Evolutionary conservation across 2,888 invertebrate species (phyloP).

Genomic region (Drosophila sordidapex): DNA sequence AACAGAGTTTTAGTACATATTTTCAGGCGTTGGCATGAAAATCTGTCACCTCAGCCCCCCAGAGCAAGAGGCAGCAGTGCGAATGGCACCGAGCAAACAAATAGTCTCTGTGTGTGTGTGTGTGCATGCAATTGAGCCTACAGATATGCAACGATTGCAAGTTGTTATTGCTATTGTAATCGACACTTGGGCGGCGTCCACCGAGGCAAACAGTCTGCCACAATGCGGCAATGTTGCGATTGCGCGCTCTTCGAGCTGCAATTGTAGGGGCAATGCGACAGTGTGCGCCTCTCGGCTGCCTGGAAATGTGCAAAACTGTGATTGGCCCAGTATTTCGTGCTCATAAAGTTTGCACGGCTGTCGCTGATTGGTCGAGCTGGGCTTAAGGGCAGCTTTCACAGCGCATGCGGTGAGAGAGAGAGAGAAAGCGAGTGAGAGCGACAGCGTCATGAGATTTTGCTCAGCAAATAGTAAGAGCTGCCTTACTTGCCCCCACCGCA

Average conservation of each 20-base stretch:
- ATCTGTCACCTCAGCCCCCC: slow-evolving; percentile 75
- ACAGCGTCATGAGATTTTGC: slow-evolving; percentile 44
- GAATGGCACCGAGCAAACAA: slow-evolving; percentile 71
- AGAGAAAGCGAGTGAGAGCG: slow-evolving; percentile 44
- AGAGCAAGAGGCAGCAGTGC: slow-evolving; percentile 39
- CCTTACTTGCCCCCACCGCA: slow-evolving; percentile 43
- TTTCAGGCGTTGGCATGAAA: slow-evolving; percentile 79
- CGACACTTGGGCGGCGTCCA: slow-evolving; percentile 83
- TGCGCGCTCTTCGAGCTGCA: slow-evolving; percentile 56
- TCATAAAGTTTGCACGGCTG: slow-evolving; percentile 68
- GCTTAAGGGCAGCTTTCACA: slow-evolving; percentile 74
- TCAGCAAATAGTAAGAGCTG: slow-evolving; percentile 77
- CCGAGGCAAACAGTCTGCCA: slow-evolving; percentile 66
- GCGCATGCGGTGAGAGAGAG: slow-evolving; percentile 69
- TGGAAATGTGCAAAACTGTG: slow-evolving; percentile 68
- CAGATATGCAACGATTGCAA: slow-evolving; percentile 72
- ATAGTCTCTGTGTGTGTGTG: slow-evolving; percentile 36
- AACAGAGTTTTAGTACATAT: slow-evolving; percentile 63
- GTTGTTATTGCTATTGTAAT: slow-evolving; percentile 68
- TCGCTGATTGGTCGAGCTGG: slow-evolving; percentile 71
- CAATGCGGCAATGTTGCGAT: slow-evolving; percentile 53
- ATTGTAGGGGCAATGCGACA: slow-evolving; percentile 59
- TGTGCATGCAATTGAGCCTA: slow-evolving; percentile 71
- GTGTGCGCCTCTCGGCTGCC: slow-evolving; percentile 23
- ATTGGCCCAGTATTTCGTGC: slow-evolving; percentile 65